Conservation (phyloP, 1,140 invertebrate species). For the Aphis gossypii region DNA sequence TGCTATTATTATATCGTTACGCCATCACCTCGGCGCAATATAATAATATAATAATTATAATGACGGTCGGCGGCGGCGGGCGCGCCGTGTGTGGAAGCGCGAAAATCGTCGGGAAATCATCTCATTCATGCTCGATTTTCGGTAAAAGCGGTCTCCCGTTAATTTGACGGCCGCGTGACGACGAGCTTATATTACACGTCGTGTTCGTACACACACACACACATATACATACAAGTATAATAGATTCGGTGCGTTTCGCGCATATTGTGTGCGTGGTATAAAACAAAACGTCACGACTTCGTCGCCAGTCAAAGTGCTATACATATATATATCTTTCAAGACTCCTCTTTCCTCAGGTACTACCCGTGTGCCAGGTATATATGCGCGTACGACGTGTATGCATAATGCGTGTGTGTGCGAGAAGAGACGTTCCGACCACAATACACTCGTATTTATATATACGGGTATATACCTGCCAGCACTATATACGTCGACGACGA, state of each 20-base stretch:
- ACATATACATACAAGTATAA: not conserved
- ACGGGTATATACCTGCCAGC: not conserved
- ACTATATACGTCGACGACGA: not conserved
- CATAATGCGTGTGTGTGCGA: not conserved
- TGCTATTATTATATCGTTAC: not conserved
- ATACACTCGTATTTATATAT: not conserved
- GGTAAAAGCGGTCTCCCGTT: not conserved
- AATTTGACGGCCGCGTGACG: not conserved
- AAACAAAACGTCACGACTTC: not conserved
- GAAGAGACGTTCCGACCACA: not conserved
- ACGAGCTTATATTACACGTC: not conserved
- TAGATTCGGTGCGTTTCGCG: not conserved
- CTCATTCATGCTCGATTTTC: not conserved
- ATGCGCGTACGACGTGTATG: not conserved
- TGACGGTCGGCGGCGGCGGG: not conserved
- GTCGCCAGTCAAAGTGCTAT: not conserved
- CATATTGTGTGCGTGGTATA: too few relatives aligned
- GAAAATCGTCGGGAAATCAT: not conserved
- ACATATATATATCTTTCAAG: not conserved
- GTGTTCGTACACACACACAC: not conserved
- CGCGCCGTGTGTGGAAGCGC: not conserved
- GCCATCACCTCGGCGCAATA: not conserved
- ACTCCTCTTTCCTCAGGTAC: not conserved
- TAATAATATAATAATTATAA: not conserved
- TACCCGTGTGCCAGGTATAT: not conserved